Percentiles rank a stretch among this genome's conserved stretches.
phyloP scores from a whole-genome alignment of 2,888 invertebrate species.

The Hydraecia micacea region DNA sequence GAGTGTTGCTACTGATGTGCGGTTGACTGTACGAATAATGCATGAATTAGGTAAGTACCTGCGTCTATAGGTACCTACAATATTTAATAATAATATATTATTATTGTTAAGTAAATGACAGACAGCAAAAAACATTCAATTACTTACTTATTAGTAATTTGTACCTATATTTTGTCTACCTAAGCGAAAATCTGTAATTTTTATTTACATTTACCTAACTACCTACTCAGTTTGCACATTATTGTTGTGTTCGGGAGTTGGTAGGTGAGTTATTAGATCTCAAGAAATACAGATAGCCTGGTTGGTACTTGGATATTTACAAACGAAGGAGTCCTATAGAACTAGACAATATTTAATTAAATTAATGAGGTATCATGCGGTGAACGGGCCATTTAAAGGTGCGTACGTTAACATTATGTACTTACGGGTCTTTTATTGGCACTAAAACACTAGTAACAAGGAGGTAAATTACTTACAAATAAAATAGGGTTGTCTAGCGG shows the following conservation, averaged over 20 bases:
- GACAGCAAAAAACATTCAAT: not conserved
- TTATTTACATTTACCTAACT: not conserved
- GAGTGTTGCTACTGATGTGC: not conserved
- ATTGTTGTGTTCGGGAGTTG: not conserved
- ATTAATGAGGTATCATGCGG: conserved; percentile 3
- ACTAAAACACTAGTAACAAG: not conserved
- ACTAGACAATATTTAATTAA: not conserved
- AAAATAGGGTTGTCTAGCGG: conserved; percentile 76
- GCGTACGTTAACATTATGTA: not conserved
- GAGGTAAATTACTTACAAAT: conserved; percentile 69
- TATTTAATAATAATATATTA: not conserved
- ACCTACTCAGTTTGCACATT: conserved; percentile 5
- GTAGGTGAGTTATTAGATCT: not conserved
- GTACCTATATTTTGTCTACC: not conserved
- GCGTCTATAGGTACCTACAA: not conserved
- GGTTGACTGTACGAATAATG: not conserved
- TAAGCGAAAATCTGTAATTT: conserved; percentile 14
- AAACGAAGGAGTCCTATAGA: not conserved
- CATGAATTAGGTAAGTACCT: not conserved
- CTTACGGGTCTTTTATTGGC: not conserved
- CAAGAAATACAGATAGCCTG: not conserved
- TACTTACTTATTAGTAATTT: too few species aligned
- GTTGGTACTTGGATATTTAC: not conserved
- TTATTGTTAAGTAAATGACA: not conserved
- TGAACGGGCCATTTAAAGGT: not conserved